phyloP scores from a whole-genome alignment of 1,140 invertebrate species.

The Anagrus nilaparvatae region DNA sequence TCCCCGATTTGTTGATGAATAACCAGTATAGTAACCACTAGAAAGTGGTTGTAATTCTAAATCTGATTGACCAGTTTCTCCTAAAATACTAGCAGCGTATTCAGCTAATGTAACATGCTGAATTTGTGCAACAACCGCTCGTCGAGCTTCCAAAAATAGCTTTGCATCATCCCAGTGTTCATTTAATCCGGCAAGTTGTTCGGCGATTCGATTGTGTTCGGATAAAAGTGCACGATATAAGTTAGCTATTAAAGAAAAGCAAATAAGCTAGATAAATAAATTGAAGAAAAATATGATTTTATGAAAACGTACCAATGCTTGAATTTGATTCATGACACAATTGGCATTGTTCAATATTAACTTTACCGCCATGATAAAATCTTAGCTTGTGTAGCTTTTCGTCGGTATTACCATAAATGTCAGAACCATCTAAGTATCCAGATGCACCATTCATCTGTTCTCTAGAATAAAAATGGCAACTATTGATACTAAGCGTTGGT shows the following conservation, averaged over 20 bases:
- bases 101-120: constrained; percentile 83
- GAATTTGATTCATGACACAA: constrained; percentile 39
- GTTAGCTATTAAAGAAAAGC: no score
- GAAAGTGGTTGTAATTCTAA: constrained; percentile 52
- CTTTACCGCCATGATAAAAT: constrained; percentile 63
- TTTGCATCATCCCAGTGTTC: constrained; percentile 77
- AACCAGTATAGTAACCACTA: constrained; percentile 61
- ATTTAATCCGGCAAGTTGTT: constrained; percentile 60
- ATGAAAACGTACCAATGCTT: no score
- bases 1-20: constrained; percentile 70
- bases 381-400: constrained; percentile 56
- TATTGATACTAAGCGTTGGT: constrained; percentile 51
- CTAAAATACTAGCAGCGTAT: constrained; percentile 70
- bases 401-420: constrained; percentile 71
- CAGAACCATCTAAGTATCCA: constrained; percentile 76
- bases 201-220: constrained; percentile 78
- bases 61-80: constrained; percentile 55
- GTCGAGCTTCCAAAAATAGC: constrained; percentile 66
- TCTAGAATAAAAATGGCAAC: constrained; percentile 56
- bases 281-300: no score
- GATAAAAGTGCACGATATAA: constrained; percentile 60
- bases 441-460: constrained; percentile 85
- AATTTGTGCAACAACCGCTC: constrained; percentile 67
- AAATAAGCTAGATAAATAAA: no score
- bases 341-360: constrained; percentile 52